Evolutionary conservation across 2,888 invertebrate species (phyloP), one percentile per base, ranked within the genome.

Genomic region (Lepidocyrtoides sp.): DNA sequence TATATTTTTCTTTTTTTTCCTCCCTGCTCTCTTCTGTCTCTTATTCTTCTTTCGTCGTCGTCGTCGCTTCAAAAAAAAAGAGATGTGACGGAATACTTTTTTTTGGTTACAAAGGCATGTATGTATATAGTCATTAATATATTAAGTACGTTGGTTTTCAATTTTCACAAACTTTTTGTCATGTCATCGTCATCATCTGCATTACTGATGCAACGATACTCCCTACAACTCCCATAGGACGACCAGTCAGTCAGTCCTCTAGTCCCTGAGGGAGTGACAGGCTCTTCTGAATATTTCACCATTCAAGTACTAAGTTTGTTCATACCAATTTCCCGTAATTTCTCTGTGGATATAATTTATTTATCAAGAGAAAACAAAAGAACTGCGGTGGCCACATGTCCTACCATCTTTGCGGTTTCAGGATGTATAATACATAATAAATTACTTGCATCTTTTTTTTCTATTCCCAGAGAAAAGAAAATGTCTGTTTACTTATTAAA

Each of bases 221-320:
- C 72, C 44, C n/a, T 51, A 36, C 51, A 23, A 69, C 81, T 88
- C 88, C 88, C 88, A 81, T 36, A 54, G 88, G 88, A 81, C 81
- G 29, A 44, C 86, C 63, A 60, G 77, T 69, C 88, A 88, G 41
- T 66, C 86, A 86, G 57, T 88, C 66, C 41, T 32, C 0, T 36
- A 87, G 81, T 79, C 69, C 88, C 88, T 69, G 36, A 26, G 88
- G 88, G 88, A 88, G 44, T 66, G 63, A 75, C 36, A 86, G 44
- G 84, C 86, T 86, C 75, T 63, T 26, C 63, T 88, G 81, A 79
- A 79, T 66, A 54, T 54, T 79, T 63, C 63, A 41, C 88, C 63
- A 57, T 48, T 17, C 23, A 54, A 69, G 14, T 83, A 32, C 32
- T 60, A 10, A 8, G 7, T 81, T 77, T n/a, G 23, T 57, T 3